Base-by-base conservation (phyloP, 2,113 vertebrate genomes). In the Oncorhynchus nerka region DNA sequence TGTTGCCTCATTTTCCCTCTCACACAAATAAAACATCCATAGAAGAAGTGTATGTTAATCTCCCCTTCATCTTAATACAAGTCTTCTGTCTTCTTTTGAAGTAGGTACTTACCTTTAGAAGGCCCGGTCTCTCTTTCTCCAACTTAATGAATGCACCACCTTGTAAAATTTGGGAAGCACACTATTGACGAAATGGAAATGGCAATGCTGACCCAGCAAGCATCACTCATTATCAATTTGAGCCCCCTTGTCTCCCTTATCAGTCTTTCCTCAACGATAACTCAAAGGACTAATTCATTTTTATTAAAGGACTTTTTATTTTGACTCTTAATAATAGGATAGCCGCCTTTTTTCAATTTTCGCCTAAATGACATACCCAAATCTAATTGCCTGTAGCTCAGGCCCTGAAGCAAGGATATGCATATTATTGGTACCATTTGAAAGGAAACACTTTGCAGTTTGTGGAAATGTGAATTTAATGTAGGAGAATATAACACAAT, bases 171-270 rank as follows among this genome's bases (percentile, higher is more conserved):
- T 85, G 78, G 49, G 79, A 78, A 78, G 77, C 71, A 48, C 74
- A 76, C 74, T 87, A 91, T 87, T 89, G 89, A 93, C 88, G 85
- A 67, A 85, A 83, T 86, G 81, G 86, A 89, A 90, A 90, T 86
- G 81, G 86, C 87, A 90, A 90, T 73, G 90, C 91, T 92, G 91
- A 92, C 82, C 83, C 77, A 85, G 90, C 86, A 84, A 51, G 75
- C 82, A 76, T 82, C 57, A 62, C 67, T 84, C 79, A 61, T 91
- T 78, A 86, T 68, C 79, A 79, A 79, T 85, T 72, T 69, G 59
- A 61, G 79, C 55, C 73, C 32, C 19, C 22, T 22, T 81, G 78
- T 87, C 83, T 77, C 73, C 74, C 80, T 84, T 89, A 88, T 88
- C 86, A 76, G 77, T 65, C 30, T 24, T 80, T 68, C 75, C 68